Base-by-base conservation (phyloP, 2,888 invertebrate species). In the Eupithecia exiguata region DNA sequence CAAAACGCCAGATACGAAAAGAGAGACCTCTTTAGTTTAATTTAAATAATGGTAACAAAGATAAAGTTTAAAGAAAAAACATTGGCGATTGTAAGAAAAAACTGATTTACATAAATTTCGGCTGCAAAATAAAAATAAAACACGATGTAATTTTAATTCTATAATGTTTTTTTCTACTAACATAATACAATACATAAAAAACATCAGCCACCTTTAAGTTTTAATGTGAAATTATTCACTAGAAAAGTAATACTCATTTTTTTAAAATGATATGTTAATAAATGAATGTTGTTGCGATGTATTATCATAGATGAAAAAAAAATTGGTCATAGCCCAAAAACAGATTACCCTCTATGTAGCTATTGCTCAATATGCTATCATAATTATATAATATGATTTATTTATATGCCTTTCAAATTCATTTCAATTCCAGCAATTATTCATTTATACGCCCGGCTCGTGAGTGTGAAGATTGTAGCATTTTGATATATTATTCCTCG, bases 391-490 rank as follows among this genome's bases (percentile, higher is more conserved):
- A 49, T 49, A 49, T 49, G n/a, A 49, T n/a, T 49, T 49, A 10
- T 10, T 46, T n/a, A 46, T 16, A 46, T 18, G 43, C 43, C 18
- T 53, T 49, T 0, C n/a, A 49, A 21, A 10, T n/a, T 53, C 0
- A 12, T 53, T 18, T 53, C 5, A 12, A 10, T 53, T 21, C 21
- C 46, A 53, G 21, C 5, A 21, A 53, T 58, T 1, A 58, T 58
- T 58, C 1, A 58, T 58, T 58, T 58, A 58, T 25, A 58, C 58
- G 5, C 25, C 58, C 58, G 58, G 58, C 5, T 58, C 58, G 58
- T 58, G 58, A 25, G 25, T 58, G 58, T 58, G 58, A 25, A 25
- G 21, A 25, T 58, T 58, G 58, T 58, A 58, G 58, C 58, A 58
- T 58, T 58, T 58, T 12, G 25, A 58, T 58, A 58, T 58, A 58